Evolutionary conservation across 2,113 vertebrate genomes (phyloP), one percentile per base, ranked within the genome.

Genomic region (Euleptes europaea): DNA sequence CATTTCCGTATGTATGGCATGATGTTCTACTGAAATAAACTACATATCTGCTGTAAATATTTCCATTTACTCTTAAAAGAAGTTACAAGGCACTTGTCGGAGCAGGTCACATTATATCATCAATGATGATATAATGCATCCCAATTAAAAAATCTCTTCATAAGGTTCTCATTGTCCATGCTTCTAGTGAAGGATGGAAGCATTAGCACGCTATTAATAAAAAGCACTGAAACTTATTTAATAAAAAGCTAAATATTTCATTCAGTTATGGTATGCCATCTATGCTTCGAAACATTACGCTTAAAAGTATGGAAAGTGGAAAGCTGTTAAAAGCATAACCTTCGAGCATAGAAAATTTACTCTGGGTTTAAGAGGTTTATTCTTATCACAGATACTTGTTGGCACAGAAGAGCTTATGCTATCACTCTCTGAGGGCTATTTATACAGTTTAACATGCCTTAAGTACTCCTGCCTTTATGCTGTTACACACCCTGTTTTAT

Each of bases 301-400:
- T 91, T 78, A 54, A 88, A 92, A 93, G 80, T 54, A n/a, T n/a
- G n/a, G n/a, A 87, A 2, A 81, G 42, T 87, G 72, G 47, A 92
- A 93, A 89, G 89, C 86, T 87, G 67, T 87, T 75, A 84, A 87
- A 84, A 87, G 57, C 49, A 76, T 44, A 69, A 38, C 11, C 19
- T 80, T 83, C 74, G 60, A 82, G 73, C 35, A 51, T 67, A 85
- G 87, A 88, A 88, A 80, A 78, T 86, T 90, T 89, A 42, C 72
- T 86, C 51, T 87, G 47, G 21, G 60, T 80, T 88, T 47, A 84
- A 80, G 69, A 92, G 54, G 66, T 69, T 90, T 88, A 72, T 35
- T 88, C 65, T 82, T 71, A 65, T 81, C 54, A 69, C 14, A 89
- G 49, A 21, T 28, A 63, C 63, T 88, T 90, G 75, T 85, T 4